Percentiles rank a stretch among this genome's conserved stretches.
Evolutionary conservation across 2,797 vertebrate genomes (phyloP).

Genomic region (Sphenopsis melanotis): DNA sequence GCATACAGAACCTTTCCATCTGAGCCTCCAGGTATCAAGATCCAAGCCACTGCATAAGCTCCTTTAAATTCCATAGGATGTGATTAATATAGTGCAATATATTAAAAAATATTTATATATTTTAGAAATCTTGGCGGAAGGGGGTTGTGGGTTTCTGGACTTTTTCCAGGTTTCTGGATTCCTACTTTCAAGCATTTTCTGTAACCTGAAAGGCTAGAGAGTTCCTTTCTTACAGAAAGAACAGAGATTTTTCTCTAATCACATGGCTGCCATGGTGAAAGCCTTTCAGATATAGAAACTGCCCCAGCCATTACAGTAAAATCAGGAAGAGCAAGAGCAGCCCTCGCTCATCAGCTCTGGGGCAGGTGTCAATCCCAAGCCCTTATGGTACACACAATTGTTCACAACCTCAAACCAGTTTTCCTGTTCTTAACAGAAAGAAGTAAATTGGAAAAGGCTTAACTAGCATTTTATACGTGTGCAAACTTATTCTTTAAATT

Average conservation of each 20-base stretch:
- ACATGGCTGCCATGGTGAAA: rapidly evolving
- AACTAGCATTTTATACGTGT: slow-evolving; percentile 10
- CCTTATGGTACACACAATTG: neutral
- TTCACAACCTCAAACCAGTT: slow-evolving; percentile 4
- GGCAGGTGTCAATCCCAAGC: rapidly evolving
- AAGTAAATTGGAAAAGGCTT: slow-evolving; percentile 2
- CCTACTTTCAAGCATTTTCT: neutral
- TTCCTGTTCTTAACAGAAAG: neutral
- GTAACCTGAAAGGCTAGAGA: neutral
- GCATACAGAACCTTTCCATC: neutral
- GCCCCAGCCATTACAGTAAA: neutral
- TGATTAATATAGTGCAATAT: neutral
- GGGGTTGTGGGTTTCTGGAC: neutral
- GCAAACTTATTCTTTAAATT: slow-evolving; percentile 28
- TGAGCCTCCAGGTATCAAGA: neutral
- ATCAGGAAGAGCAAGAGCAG: neutral
- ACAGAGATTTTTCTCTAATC: neutral
- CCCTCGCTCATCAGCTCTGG: neutral
- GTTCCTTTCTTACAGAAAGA: neutral
- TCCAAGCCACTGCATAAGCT: neutral
- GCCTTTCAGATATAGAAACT: neutral
- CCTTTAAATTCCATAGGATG: neutral
- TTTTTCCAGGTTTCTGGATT: neutral
- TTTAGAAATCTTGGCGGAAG: neutral
- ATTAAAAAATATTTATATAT: neutral